phyloP scores from a whole-genome alignment of 2,888 invertebrate genomes.

The Oconnorella tubifera region DNA sequence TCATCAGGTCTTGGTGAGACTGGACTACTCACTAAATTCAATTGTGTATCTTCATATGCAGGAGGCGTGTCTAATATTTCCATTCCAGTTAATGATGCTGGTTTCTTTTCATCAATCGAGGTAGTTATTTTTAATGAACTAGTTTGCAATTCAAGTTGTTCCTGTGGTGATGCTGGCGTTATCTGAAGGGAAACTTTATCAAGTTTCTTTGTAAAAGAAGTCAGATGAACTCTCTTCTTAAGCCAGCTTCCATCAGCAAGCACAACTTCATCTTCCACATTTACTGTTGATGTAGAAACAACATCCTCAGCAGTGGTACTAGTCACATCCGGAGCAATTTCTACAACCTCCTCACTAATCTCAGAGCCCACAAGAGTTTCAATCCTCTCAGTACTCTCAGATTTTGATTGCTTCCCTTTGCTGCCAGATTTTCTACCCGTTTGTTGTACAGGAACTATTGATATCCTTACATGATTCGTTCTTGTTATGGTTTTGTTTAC shows the following conservation, averaged over 20 bases:
- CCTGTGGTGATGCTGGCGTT: too few species aligned
- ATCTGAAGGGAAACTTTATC: too few species aligned
- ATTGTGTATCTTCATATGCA: too few species aligned
- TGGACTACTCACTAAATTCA: too few species aligned
- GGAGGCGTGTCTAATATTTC: too few species aligned
- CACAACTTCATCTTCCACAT: background rate
- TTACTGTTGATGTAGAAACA: background rate
- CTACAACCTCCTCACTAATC: background rate
- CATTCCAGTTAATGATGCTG: too few species aligned
- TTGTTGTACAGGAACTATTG: background rate
- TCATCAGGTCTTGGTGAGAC: too few species aligned
- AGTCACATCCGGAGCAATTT: background rate
- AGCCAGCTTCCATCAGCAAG: slow-evolving; percentile 6
- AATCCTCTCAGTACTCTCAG: background rate
- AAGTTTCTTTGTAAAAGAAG: too few species aligned
- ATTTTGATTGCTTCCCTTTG: background rate
- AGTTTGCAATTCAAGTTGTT: too few species aligned
- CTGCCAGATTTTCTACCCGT: too few species aligned
- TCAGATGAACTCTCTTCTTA: background rate
- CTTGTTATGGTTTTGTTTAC: background rate
- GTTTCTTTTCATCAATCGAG: too few species aligned
- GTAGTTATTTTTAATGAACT: too few species aligned
- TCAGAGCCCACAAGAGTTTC: background rate
- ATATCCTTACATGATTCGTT: background rate
- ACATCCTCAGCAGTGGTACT: background rate